Percentiles rank a stretch among this genome's conserved stretches.
These are phyloP conservation scores for Spea bombifrons DNA, from an alignment of 2,113 vertebrate genomes.

Conservation along the genomic window DNA sequence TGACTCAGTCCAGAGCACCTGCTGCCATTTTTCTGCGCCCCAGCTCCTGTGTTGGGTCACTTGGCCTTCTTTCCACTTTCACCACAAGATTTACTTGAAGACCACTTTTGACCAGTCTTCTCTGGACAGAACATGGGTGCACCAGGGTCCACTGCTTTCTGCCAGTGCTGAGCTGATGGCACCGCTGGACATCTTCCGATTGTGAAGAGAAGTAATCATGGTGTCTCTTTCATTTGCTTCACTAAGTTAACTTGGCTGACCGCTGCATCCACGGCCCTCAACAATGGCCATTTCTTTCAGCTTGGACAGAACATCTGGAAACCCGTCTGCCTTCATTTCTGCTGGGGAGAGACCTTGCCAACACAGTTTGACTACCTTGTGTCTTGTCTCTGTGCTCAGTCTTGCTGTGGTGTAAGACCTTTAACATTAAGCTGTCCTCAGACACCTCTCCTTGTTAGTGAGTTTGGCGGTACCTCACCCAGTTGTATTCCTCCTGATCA, in stretches of 20 bases:
- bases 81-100: background rate
- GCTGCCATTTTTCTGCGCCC: no score
- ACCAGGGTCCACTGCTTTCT: background rate
- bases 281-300: background rate
- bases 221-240: background rate
- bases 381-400: background rate
- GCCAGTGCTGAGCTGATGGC: background rate
- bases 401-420: background rate
- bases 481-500: no score
- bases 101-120: background rate
- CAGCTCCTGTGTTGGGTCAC: background rate
- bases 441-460: no score
- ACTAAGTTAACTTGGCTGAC: background rate
- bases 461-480: no score
- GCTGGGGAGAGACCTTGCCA: background rate
- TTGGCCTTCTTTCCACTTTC: background rate
- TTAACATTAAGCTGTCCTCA: background rate
- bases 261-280: background rate
- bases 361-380: background rate
- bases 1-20: no score
- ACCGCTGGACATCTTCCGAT: background rate
- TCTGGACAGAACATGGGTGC: background rate
- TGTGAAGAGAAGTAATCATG: background rate
- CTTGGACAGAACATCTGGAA: background rate
- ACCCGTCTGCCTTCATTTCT: background rate